These are phyloP conservation scores for Cheilosia grossa DNA, from an alignment of 2,888 invertebrate genomes.

Conservation along the genomic window DNA sequence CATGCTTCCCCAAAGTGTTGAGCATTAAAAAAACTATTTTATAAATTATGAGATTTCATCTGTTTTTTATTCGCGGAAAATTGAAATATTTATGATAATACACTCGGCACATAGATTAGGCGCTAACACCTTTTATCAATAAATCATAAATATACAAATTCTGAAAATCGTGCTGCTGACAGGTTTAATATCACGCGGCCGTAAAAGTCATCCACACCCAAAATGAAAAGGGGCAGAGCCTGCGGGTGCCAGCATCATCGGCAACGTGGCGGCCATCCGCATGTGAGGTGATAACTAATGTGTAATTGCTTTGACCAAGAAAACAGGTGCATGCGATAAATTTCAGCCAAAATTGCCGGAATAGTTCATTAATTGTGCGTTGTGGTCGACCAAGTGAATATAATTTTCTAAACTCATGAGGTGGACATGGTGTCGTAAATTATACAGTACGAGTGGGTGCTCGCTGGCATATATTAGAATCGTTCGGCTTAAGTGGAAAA, in stretches of 20 bases:
- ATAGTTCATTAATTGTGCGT: slow-evolving; percentile 74
- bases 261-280: slow-evolving; percentile 28
- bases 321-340: slow-evolving; percentile 75
- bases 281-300: slow-evolving; percentile 74
- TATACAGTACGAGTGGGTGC: slow-evolving; percentile 63
- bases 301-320: slow-evolving; percentile 74
- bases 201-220: slow-evolving; percentile 69
- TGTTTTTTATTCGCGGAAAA: slow-evolving; percentile 33
- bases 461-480: slow-evolving; percentile 13
- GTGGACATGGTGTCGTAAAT: slow-evolving; percentile 69
- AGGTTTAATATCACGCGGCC: slow-evolving; percentile 71
- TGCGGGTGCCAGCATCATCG: slow-evolving; percentile 2
- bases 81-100: slow-evolving; percentile 72
- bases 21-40: slow-evolving; percentile 36
- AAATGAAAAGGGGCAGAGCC: background rate
- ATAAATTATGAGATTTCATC: slow-evolving; percentile 43
- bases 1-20: slow-evolving; percentile 6
- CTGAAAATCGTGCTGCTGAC: slow-evolving; percentile 72
- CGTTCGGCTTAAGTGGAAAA: slow-evolving; percentile 40
- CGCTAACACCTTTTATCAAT: slow-evolving; percentile 73
- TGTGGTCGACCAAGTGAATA: slow-evolving; percentile 67
- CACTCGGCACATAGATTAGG: slow-evolving; percentile 69
- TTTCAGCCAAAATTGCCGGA: slow-evolving; percentile 72
- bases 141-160: slow-evolving; percentile 75
- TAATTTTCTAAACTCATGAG: slow-evolving; percentile 67